These are phyloP conservation scores for Triplophysa siluroides DNA, from an alignment of 2,113 vertebrate species.

Conservation along the genomic window DNA sequence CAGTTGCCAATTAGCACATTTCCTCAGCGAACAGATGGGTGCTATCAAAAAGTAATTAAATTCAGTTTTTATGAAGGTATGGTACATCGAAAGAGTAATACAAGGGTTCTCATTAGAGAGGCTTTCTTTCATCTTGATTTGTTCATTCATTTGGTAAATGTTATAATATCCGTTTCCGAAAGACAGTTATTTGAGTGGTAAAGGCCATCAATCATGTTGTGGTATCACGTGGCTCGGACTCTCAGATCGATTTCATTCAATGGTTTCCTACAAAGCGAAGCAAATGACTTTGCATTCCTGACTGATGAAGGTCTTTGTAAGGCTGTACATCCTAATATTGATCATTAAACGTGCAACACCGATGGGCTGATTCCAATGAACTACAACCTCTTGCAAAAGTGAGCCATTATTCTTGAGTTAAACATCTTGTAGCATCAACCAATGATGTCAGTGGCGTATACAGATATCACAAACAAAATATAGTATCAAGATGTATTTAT, in stretches of 20 bases:
- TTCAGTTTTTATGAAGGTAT: constrained; percentile 9
- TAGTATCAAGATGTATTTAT: no score
- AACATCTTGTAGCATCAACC: no score
- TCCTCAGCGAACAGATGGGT: constrained; percentile 36
- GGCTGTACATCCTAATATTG: not conserved
- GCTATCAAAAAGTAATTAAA: constrained; percentile 30
- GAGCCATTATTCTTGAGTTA: constrained; percentile 1
- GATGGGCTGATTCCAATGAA: not conserved
- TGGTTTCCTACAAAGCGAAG: not conserved
- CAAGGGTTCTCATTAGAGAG: not conserved
- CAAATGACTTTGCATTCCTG: not conserved
- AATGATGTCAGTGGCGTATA: no score
- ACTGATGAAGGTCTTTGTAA: constrained; percentile 2
- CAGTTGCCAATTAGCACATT: constrained; percentile 37
- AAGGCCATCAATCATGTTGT: constrained; percentile 4
- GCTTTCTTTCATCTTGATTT: not conserved
- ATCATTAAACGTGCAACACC: not conserved
- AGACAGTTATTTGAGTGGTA: not conserved
- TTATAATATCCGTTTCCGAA: constrained; percentile 15
- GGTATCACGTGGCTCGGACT: not conserved
- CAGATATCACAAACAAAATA: no score
- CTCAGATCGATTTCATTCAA: not conserved
- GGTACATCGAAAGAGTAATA: constrained; percentile 11
- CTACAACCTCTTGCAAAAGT: not conserved
- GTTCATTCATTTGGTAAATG: constrained; percentile 8